These are phyloP conservation scores for Ceratina australensis DNA, from an alignment of 1,140 invertebrate species.

Conservation along the genomic window DNA sequence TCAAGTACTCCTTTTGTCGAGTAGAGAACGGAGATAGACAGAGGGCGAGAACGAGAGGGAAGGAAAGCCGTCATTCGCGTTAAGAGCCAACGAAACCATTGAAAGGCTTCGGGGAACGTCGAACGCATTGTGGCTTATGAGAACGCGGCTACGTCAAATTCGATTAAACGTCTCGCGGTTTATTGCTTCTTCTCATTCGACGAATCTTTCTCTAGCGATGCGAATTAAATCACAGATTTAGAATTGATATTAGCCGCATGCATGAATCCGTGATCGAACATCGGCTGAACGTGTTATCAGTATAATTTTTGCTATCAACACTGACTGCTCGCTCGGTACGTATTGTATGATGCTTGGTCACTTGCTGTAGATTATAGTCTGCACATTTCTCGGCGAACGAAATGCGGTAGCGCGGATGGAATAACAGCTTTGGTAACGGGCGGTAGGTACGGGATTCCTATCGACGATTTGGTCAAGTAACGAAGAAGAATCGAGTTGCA, in stretches of 20 bases:
- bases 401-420: not conserved
- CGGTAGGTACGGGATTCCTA: not conserved
- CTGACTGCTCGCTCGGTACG: no score
- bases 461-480: constrained; percentile 15
- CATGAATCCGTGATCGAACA: no score
- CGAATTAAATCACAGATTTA: no score
- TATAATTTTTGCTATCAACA: no score
- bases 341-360: no score
- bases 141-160: constrained; percentile 36
- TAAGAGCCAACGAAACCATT: not conserved
- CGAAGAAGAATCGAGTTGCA: constrained; percentile 26
- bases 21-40: constrained; percentile 57
- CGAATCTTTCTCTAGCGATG: no score
- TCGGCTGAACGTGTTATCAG: no score
- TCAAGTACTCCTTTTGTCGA: constrained; percentile 66
- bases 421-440: constrained; percentile 29
- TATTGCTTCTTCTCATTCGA: no score
- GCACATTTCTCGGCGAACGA: not conserved
- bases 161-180: not conserved
- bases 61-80: not conserved
- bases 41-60: constrained; percentile 50
- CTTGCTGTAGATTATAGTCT: no score
- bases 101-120: not conserved
- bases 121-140: constrained; percentile 28
- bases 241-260: no score